Conservation (phyloP, 2,113 vertebrate genomes). For the Prochilodus magdalenae region DNA sequence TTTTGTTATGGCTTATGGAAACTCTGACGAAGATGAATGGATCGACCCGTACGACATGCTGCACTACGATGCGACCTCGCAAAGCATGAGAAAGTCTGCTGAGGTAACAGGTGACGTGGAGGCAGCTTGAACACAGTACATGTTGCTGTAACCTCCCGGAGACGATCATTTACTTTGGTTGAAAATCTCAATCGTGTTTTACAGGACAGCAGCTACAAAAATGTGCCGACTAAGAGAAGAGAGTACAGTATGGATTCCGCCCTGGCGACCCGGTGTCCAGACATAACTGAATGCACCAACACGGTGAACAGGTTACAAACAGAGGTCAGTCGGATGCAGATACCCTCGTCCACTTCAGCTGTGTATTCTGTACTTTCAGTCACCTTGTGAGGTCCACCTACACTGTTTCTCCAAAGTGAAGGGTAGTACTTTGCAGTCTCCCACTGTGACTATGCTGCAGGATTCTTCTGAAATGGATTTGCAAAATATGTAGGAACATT, state of each 20-base stretch:
- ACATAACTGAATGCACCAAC: constrained; percentile 47
- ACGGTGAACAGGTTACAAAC: constrained; percentile 54
- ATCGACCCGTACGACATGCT: constrained; percentile 75
- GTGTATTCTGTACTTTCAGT: neutral
- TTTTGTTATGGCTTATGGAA: neutral
- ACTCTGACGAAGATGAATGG: constrained; percentile 63
- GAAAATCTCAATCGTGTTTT: neutral
- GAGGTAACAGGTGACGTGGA: constrained; percentile 60
- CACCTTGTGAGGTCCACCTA: neutral
- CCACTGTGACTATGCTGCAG: too few relatives aligned
- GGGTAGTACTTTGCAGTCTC: too few relatives aligned
- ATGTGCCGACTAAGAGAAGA: constrained; percentile 72
- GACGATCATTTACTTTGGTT: neutral
- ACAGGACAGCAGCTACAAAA: constrained; percentile 61
- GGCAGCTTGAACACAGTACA: neutral
- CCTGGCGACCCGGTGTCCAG: constrained; percentile 38
- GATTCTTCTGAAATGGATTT: neutral
- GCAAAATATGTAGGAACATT: neutral
- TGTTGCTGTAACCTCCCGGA: neutral
- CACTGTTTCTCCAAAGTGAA: neutral
- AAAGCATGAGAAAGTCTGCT: constrained; percentile 66
- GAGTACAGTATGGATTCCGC: constrained; percentile 44
- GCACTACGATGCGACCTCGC: constrained; percentile 68
- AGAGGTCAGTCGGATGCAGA: constrained; percentile 60
- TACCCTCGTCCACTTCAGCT: neutral